Evolutionary conservation across 2,888 invertebrate species (phyloP), one percentile per base, ranked within the genome.

Genomic region (Hemistola chrysoprasaria): DNA sequence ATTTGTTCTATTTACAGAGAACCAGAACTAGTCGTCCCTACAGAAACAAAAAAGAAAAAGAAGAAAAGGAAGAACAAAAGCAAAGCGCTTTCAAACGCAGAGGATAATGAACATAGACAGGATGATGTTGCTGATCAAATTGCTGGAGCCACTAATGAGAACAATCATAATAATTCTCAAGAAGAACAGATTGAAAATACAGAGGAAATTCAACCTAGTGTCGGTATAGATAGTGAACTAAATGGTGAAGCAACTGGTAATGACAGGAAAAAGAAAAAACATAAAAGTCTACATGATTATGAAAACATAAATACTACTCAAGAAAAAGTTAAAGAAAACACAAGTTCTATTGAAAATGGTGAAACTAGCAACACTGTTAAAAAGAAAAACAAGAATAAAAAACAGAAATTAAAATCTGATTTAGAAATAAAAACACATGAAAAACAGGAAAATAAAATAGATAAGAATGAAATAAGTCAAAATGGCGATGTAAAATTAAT

Each of bases 41-140:
- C 70, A 40, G 61, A 78, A 57, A 67, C 64, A 10, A 77, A 71
- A 28, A 81, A 77, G 56, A 86, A 80, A 59, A 78, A 80, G 49
- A 83, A 78, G 59, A 83, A 78, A 64, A 88, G 78, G 30, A 57
- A 57, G 46, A 49, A 53, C 7, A 39, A 32, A 8, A 27, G 22
- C 3, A 22, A 26, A 10, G 16, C 2, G 16, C 3, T 3, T 16
- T 16, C 16, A 16, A 16, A 3, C 16, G 23, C 33, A 40, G 38
- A 50, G 5, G 33, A 38, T 35, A 39, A 33, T 40, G 53, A 59
- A 47, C 50, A 48, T 8, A 44, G 39, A 40, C 37, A 51, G n/a
- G 44, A 43, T 1, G 1, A 9, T 7, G 37, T 34, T 11, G 22
- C 22, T 31, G 31, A 43, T 30, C 6, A 11, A 3, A 16, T 16